Base-by-base conservation (phyloP, 2,888 invertebrate species). In the Stenurella melanura region DNA sequence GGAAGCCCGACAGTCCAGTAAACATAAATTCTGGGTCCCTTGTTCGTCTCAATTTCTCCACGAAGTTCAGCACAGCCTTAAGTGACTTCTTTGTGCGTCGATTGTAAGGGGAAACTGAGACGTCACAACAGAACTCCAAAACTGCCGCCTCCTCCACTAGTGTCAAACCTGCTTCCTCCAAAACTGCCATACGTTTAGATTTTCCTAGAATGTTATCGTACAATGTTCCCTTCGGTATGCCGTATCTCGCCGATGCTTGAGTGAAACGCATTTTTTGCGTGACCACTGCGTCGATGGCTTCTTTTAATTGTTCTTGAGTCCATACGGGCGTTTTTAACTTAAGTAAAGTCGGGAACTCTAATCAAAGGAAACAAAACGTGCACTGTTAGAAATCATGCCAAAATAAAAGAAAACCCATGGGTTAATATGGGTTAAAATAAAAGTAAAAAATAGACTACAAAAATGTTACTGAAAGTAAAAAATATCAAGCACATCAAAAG, bases 121-220 rank as follows among this genome's bases (percentile, higher is more conserved):
- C 93, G 87, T 94, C 93, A 89, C 95, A 95, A 87, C 95, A 95
- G 86, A 92, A 95, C 84, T 95, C 94, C 84, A 95, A 88, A 11
- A 95, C 92, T 0, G 92, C 91, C 57, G 90, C 90, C 84, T 95
- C 95, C 86, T 95, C 95, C 78, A 87, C 87, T 12, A 90, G 80
- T 26, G 91, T 90, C 50, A 95, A 87, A 2, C 92, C 93, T 0
- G 93, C 93, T 86, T 95, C 94, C 85, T 94, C 94, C 78, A 95
- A 89, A 0, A 94, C 93, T 74, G 93, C 93, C 94, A 95, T 95
- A 70, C 95, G 91, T 88, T 94, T 94, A 10, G 94, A 93, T 89
- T 95, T 95, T 5, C 95, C 95, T 80, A 95, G 90, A 83, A 95
- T 94, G 87, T 95, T 95, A 89, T 95, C 95, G 89, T 95, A 95